Conservation (phyloP, 2,797 vertebrate species). For the Rhinichthys osculus region DNA sequence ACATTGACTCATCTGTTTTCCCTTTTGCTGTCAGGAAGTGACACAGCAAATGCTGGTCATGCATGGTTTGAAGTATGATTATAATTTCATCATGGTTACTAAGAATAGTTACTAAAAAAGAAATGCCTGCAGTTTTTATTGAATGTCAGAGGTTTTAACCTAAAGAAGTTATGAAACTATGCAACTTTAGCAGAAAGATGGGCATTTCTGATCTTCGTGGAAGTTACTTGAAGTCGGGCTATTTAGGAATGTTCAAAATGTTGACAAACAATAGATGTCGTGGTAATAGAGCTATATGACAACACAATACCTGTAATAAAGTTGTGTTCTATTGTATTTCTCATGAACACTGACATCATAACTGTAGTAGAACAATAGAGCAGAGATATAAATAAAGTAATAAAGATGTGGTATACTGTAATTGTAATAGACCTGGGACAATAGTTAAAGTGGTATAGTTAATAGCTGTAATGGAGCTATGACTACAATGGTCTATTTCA, state of each 20-base stretch:
- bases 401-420: background rate
- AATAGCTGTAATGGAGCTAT: background rate
- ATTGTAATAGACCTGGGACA: slow-evolving; percentile 5
- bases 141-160: background rate
- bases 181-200: background rate
- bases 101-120: background rate
- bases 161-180: background rate
- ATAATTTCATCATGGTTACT: background rate
- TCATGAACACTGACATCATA: slow-evolving; percentile 4
- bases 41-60: slow-evolving; percentile 26
- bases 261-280: background rate
- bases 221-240: background rate
- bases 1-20: slow-evolving; percentile 45
- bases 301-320: background rate
- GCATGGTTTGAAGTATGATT: background rate
- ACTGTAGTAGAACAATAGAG: background rate
- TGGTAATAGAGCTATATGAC: background rate
- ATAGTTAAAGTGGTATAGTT: background rate
- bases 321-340: background rate
- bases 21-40: slow-evolving; percentile 32
- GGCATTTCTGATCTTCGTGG: background rate
- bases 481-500: slow-evolving; percentile 6
- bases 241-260: background rate
- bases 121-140: background rate
- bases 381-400: background rate